phyloP scores from a whole-genome alignment of 2,113 vertebrate species.

The Rhadina sibilatrix region DNA sequence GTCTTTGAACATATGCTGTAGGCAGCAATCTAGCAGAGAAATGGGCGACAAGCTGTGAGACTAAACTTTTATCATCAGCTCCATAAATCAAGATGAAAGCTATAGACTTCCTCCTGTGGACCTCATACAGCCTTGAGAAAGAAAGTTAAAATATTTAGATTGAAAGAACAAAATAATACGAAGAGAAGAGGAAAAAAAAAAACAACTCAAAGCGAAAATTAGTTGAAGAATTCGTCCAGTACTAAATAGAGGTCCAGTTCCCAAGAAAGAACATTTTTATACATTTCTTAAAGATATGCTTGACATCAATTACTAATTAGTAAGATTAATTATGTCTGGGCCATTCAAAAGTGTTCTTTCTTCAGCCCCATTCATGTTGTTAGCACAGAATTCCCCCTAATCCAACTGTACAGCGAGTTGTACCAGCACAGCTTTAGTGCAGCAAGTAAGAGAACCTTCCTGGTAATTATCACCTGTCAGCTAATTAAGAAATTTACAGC shows the following conservation, averaged over 20 bases:
- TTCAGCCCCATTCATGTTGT: not conserved
- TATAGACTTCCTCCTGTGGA: constrained; percentile 75
- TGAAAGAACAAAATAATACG: constrained; percentile 37
- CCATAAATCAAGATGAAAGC: constrained; percentile 83
- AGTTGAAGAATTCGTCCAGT: constrained; percentile 14
- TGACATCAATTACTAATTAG: not conserved
- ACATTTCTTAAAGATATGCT: not conserved
- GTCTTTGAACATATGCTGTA: constrained; percentile 79
- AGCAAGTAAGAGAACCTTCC: not conserved
- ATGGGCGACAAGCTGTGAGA: constrained; percentile 76
- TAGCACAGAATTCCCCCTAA: not conserved
- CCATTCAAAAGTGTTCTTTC: not conserved
- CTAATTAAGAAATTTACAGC: not conserved
- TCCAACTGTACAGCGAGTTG: not conserved
- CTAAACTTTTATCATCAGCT: constrained; percentile 81
- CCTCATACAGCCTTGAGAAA: constrained; percentile 70
- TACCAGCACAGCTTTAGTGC: not conserved
- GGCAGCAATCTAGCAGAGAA: constrained; percentile 73
- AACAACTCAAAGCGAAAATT: constrained; percentile 10
- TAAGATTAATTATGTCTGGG: not conserved
- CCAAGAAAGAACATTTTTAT: not conserved
- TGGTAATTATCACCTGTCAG: not conserved
- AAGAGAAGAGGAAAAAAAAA: not conserved
- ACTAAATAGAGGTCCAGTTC: not conserved
- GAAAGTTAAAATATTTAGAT: constrained; percentile 74